phyloP scores from a whole-genome alignment of 2,888 invertebrate genomes.

The Tanypteryx hageni region DNA sequence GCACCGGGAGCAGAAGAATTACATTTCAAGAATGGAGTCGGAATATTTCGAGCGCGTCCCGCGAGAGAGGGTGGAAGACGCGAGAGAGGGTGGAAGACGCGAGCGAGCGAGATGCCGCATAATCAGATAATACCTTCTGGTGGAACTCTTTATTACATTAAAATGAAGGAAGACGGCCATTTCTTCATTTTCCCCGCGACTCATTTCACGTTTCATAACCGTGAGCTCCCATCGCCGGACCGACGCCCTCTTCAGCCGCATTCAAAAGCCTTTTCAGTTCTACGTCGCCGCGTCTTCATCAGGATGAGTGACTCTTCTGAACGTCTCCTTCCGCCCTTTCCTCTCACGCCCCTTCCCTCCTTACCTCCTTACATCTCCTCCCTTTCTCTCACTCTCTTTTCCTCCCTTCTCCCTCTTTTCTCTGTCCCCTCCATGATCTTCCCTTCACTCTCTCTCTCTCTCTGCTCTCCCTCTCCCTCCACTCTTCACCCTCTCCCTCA shows the following conservation, averaged over 20 bases:
- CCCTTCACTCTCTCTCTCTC: neutral
- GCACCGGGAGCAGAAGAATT: neutral
- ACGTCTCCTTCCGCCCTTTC: neutral
- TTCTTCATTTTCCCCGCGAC: neutral
- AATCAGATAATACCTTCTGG: constrained; percentile 1
- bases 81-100: neutral
- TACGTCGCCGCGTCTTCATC: neutral
- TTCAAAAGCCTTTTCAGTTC: neutral
- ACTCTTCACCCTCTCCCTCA: neutral
- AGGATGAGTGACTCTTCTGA: neutral
- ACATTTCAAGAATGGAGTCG: constrained; percentile 16
- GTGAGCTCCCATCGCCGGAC: neutral
- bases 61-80: neutral
- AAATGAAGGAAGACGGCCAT: neutral
- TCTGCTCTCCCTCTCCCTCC: neutral
- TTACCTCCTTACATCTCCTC: neutral
- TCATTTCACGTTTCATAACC: neutral
- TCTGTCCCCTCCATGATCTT: neutral
- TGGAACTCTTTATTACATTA: constrained; percentile 43
- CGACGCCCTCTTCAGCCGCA: neutral
- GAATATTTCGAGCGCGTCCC: neutral
- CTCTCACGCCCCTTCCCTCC: neutral
- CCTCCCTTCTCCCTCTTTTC: neutral
- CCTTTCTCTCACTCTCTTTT: neutral
- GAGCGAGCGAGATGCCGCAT: constrained; percentile 1